These are phyloP conservation scores for Tetraodon nigroviridis DNA, from an alignment of 2,113 vertebrate species.

Conservation along the genomic window DNA sequence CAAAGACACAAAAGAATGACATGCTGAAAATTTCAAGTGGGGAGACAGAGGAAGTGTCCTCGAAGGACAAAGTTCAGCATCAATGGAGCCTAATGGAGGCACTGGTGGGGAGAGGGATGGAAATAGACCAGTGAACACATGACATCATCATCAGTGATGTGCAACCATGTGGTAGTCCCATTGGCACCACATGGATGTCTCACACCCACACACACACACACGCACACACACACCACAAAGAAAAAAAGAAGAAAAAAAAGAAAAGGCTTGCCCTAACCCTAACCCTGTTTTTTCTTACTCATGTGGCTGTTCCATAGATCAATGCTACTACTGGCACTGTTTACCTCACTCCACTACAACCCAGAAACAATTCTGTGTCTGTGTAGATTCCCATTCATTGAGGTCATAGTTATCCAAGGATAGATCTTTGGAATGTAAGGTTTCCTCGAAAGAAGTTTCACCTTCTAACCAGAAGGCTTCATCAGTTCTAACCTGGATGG, in stretches of 20 bases:
- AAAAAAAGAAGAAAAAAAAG: too few species aligned
- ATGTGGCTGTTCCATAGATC: constrained; percentile 58
- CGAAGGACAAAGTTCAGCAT: constrained; percentile 46
- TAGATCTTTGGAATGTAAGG: too few species aligned
- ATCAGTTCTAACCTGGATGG: too few species aligned
- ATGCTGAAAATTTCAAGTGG: constrained; percentile 6
- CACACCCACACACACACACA: constrained; percentile 15
- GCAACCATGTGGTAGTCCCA: constrained; percentile 62
- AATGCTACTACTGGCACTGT: constrained; percentile 51
- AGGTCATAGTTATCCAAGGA: too few species aligned
- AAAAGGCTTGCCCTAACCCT: too few species aligned
- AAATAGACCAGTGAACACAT: constrained; percentile 61
- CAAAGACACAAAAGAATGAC: background rate
- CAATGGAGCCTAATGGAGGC: constrained; percentile 33
- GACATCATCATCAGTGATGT: constrained; percentile 72
- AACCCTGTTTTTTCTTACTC: constrained; percentile 44
- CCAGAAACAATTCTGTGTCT: too few species aligned
- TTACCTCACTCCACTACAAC: constrained; percentile 18
- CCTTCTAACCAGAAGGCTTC: too few species aligned
- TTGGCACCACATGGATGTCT: constrained; percentile 56
- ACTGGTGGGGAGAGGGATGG: constrained; percentile 35
- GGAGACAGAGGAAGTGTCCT: constrained; percentile 18
- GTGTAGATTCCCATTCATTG: too few species aligned
- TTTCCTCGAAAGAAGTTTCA: too few species aligned
- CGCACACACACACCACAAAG: constrained; percentile 24